Evolutionary conservation across 2,113 vertebrate genomes (phyloP).

Genomic region (Balaeniceps rex): DNA sequence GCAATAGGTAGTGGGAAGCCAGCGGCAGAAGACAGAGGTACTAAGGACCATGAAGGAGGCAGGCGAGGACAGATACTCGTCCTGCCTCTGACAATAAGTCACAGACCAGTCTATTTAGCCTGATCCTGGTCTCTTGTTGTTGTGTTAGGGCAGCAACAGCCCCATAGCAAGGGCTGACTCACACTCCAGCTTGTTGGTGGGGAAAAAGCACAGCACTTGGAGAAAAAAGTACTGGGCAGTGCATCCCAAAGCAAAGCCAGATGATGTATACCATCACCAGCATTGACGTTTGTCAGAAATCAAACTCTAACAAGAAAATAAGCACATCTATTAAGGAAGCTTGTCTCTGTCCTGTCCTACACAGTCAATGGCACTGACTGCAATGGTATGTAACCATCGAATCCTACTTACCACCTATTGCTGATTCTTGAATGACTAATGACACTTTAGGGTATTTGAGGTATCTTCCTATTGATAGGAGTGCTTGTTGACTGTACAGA

Average conservation of each 20-base stretch:
- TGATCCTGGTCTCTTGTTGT: neutral
- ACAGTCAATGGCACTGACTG: neutral
- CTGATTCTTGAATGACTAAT: neutral
- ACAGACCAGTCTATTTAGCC: neutral
- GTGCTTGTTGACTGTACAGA: neutral
- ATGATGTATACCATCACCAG: neutral
- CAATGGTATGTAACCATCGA: rapidly evolving
- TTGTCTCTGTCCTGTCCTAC: neutral
- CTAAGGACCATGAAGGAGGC: neutral
- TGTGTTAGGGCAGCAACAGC: neutral
- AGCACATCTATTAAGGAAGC: neutral
- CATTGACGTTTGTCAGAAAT: neutral
- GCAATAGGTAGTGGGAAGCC: neutral
- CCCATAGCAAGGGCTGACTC: neutral
- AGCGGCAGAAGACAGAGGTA: neutral
- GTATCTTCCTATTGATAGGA: neutral
- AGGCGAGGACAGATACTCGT: neutral
- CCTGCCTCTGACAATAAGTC: neutral
- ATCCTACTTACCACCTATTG: neutral
- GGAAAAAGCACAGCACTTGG: neutral
- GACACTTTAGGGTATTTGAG: neutral
- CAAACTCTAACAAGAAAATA: neutral
- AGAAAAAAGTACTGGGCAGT: neutral
- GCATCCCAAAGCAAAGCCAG: neutral
- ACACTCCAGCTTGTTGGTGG: neutral